Evolutionary conservation across 2,113 vertebrate species (phyloP).

Genomic region (Ploceus nigricollis): DNA sequence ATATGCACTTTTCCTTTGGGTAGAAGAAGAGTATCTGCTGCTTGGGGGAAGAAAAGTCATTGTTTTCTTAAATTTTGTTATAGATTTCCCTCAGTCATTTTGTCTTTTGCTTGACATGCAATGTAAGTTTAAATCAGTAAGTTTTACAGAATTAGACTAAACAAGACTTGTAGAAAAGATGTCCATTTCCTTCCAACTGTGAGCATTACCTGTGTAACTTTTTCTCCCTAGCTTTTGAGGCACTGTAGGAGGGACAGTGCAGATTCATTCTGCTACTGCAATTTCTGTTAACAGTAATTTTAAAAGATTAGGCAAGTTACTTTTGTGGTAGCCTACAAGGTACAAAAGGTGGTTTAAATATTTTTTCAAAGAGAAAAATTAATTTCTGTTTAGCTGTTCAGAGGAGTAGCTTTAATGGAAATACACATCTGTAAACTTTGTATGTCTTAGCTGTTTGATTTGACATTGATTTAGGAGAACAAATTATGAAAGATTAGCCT

Average conservation of each 20-base stretch:
- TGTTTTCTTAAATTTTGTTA: neutral
- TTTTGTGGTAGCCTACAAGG: neutral
- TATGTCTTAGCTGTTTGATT: neutral
- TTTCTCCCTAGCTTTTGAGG: neutral
- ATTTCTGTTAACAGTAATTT: neutral
- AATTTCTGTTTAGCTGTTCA: neutral
- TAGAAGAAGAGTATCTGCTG: neutral
- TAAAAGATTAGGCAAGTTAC: neutral
- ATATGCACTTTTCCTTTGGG: neutral
- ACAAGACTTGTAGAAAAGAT: neutral
- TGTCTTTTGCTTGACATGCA: neutral
- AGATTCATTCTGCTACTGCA: neutral
- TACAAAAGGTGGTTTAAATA: neutral
- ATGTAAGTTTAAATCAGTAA: neutral
- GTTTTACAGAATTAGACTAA: neutral
- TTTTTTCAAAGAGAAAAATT: neutral
- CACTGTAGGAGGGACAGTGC: neutral
- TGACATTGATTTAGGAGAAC: neutral
- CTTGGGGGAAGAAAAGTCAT: fast-evolving
- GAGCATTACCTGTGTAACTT: neutral
- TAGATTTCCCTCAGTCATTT: neutral
- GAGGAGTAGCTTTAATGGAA: neutral
- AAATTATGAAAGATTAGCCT: neutral
- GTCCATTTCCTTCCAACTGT: neutral
- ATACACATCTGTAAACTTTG: neutral